Evolutionary conservation across 2,113 vertebrate species (phyloP).

Genomic region (Thermophis baileyi): DNA sequence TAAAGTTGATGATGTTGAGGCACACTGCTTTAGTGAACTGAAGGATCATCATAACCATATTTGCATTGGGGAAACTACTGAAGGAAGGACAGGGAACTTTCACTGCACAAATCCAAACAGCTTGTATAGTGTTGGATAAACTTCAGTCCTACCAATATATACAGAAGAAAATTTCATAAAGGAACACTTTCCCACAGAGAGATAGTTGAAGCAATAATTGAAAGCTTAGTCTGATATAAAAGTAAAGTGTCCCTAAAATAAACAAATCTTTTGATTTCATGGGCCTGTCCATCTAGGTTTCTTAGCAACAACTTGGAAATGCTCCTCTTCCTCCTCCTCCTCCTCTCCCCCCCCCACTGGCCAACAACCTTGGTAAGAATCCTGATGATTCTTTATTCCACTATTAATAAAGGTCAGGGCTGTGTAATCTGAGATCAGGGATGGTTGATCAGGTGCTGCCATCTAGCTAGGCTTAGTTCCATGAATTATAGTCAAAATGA

Average conservation of each 20-base stretch:
- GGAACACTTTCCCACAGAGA: background rate
- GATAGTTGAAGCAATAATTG: background rate
- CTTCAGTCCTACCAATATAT: background rate
- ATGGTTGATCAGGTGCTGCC: background rate
- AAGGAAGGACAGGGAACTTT: background rate
- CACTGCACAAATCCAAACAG: background rate
- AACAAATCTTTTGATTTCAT: background rate
- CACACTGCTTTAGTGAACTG: background rate
- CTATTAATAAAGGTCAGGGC: background rate
- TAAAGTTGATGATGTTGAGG: background rate
- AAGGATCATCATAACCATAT: background rate
- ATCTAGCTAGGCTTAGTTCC: background rate
- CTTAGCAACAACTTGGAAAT: background rate
- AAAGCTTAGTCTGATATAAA: background rate
- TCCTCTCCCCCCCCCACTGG: background rate
- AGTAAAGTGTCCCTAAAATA: background rate
- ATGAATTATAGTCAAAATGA: background rate
- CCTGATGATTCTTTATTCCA: background rate
- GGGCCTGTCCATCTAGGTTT: background rate
- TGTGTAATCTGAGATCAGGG: background rate
- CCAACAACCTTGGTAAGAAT: background rate
- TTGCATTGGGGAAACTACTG: background rate
- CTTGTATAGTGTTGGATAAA: background rate
- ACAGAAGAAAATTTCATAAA: background rate
- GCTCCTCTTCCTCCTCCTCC: background rate